Conservation (phyloP, 1,140 invertebrate genomes). For the Marisa cornuarietis region DNA sequence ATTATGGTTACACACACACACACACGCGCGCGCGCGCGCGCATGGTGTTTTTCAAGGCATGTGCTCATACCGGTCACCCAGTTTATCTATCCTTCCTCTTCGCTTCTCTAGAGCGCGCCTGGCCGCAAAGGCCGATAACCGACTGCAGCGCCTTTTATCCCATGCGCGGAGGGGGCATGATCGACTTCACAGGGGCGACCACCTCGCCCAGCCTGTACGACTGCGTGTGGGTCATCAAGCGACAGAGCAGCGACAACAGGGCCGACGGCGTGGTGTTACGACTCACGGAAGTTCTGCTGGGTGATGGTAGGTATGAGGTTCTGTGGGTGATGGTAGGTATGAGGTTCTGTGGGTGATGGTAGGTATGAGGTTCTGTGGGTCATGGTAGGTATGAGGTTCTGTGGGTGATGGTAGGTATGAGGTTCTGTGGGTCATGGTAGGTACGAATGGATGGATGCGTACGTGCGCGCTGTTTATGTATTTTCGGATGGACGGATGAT, state of each 20-base stretch:
- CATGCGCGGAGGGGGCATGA: slow-evolving; percentile 45
- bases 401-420: slow-evolving; percentile 50
- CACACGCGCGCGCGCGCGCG: too few relatives aligned
- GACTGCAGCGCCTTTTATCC: slow-evolving; percentile 52
- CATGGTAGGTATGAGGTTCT: slow-evolving; percentile 54
- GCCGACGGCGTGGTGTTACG: slow-evolving; percentile 51
- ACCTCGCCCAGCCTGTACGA: slow-evolving; percentile 47
- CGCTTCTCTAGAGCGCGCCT: slow-evolving; percentile 31
- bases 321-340: too few relatives aligned
- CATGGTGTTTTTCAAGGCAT: too few relatives aligned
- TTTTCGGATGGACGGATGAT: too few relatives aligned
- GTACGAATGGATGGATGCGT: too few relatives aligned
- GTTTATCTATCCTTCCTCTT: background rate
- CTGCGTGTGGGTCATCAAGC: slow-evolving; percentile 59
- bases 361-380: slow-evolving; percentile 37
- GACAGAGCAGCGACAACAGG: slow-evolving; percentile 34
- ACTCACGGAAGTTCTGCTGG: slow-evolving; percentile 48
- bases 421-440: too few relatives aligned
- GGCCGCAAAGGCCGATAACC: slow-evolving; percentile 38
- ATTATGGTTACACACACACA: too few relatives aligned
- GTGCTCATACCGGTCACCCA: too few relatives aligned
- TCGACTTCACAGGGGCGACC: slow-evolving; percentile 43
- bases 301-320: slow-evolving; percentile 45
- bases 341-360: too few relatives aligned
- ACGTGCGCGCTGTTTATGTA: too few relatives aligned